Percentiles rank a stretch among this genome's conserved stretches.
These are phyloP conservation scores for Yasuhikotakia modesta DNA, from an alignment of 2,797 vertebrate genomes.

Conservation along the genomic window DNA sequence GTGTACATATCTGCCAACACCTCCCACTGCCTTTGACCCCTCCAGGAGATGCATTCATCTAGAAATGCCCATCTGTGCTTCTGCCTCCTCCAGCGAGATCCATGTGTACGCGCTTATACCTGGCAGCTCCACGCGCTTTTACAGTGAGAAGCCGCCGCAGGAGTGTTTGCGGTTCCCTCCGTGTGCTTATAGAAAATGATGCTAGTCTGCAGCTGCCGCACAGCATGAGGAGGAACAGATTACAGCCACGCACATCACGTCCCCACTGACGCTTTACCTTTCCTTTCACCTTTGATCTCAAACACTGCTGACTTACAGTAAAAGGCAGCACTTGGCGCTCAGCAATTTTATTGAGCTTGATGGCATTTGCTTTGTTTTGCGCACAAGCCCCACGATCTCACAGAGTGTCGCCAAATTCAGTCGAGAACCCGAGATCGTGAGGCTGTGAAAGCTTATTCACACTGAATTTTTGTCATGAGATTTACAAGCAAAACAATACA, in stretches of 20 bases:
- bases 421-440: not conserved
- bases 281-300: conserved; percentile 34
- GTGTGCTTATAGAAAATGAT: conserved; percentile 17
- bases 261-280: conserved; percentile 35
- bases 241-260: conserved; percentile 34
- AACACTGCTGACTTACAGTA: conserved; percentile 37
- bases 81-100: conserved; percentile 29
- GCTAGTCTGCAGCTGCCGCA: conserved; percentile 29
- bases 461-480: not conserved
- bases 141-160: conserved; percentile 18
- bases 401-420: not conserved
- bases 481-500: not conserved
- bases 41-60: conserved; percentile 51
- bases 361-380: conserved; percentile 4
- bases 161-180: conserved; percentile 12
- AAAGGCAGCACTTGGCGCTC: conserved; percentile 13
- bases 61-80: conserved; percentile 58
- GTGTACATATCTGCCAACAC: conserved; percentile 36
- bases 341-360: conserved; percentile 5
- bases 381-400: not conserved
- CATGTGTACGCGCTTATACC: conserved; percentile 22
- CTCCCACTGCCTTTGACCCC: conserved; percentile 52
- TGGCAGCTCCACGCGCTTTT: conserved; percentile 30
- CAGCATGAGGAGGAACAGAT: conserved; percentile 7
- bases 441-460: not conserved